Evolutionary conservation across 2,888 invertebrate genomes (phyloP).

Genomic region (Agrotis puta): DNA sequence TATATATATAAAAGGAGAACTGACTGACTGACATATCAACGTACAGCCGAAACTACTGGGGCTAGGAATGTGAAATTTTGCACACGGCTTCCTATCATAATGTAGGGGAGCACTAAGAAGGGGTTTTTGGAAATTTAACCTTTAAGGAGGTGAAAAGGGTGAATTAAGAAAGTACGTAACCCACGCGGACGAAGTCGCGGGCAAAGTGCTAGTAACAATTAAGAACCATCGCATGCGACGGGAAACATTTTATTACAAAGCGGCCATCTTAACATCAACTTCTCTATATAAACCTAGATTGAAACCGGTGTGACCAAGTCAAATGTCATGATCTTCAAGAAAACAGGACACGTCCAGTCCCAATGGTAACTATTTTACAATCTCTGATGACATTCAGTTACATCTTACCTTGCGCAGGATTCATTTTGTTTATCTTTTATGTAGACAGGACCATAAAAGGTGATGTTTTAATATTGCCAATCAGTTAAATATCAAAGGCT

Average conservation of each 20-base stretch:
- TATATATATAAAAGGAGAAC: too few species aligned
- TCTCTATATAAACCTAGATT: slow-evolving; percentile 12
- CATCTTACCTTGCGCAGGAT: slow-evolving; percentile 9
- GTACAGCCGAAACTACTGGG: too few species aligned
- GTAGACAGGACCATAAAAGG: background rate
- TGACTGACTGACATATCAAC: too few species aligned
- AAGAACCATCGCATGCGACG: background rate
- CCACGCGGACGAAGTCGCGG: too few species aligned
- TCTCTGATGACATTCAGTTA: slow-evolving; percentile 33
- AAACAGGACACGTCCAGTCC: slow-evolving; percentile 18
- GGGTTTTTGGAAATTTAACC: too few species aligned
- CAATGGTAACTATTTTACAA: slow-evolving; percentile 5
- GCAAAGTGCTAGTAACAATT: too few species aligned
- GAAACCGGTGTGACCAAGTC: slow-evolving; percentile 15
- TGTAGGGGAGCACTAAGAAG: too few species aligned
- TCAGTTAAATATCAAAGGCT: background rate
- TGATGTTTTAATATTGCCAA: background rate
- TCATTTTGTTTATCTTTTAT: background rate
- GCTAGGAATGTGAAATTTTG: too few species aligned
- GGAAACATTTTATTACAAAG: background rate
- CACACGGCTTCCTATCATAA: too few species aligned
- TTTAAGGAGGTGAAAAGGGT: too few species aligned
- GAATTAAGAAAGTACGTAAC: too few species aligned
- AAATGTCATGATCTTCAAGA: slow-evolving; percentile 43
- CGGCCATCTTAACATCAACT: background rate